Base-by-base conservation (phyloP, 1,140 invertebrate species). In the Stratiolaelaps scimitus region DNA sequence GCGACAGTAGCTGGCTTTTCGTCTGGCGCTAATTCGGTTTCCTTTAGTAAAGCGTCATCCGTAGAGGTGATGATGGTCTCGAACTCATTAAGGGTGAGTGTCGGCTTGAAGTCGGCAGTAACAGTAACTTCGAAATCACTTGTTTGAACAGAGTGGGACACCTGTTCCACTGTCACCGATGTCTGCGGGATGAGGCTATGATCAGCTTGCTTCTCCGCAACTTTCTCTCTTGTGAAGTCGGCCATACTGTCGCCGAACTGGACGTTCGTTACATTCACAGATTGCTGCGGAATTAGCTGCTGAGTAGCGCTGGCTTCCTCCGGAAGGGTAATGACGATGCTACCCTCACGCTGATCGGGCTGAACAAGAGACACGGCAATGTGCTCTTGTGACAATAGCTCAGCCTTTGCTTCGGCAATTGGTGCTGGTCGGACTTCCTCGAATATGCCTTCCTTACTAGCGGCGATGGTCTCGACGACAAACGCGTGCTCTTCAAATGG, bases 361-460 rank as follows among this genome's bases (percentile, higher is more conserved):
- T 48, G 47, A 15, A 48, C 64, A 17, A n/a, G 10, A 40, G 64
- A 29, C 6, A 67, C 43, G n/a, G 43, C 23, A 56, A 67, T 17
- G 23, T 47, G 44, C 43, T 67, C 66, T 2, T 19, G 15, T 17
- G 28, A 43, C n/a, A 40, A 30, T 10, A 67, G 29, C n/a, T 23
- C n/a, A 28, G 43, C 19, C 5, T 28, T 23, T n/a, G 43, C 66
- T 7, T 65, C 34, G 7, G 34, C n/a, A 7, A 34, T 26, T 30
- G 19, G n/a, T 26, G 66, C 48, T 6, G 23, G 28, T 19, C 28
- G 17, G 17, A 19, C 29, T 56, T 64, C 29, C 20, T 66, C 23
- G 48, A 68, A 71, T 46, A 53, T 43, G 29, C 47, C 64, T 66
- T 71, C 70, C 10, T 43, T 56, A 23, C 66, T 45, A 44, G 69